Conservation (phyloP, 2,113 vertebrate genomes). For the Lophura nycthemera region DNA sequence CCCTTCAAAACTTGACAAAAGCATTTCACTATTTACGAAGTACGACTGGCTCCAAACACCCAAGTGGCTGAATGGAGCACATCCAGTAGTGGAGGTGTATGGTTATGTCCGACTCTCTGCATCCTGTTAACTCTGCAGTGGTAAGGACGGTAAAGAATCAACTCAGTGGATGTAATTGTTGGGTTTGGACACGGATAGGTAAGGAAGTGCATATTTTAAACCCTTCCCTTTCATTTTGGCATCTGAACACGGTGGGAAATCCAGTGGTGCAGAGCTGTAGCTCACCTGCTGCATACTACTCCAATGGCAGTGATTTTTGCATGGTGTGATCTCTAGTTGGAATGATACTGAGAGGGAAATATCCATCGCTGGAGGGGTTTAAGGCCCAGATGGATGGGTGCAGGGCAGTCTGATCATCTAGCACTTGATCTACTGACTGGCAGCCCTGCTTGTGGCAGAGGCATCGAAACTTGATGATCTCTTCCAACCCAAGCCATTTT, state of each 20-base stretch:
- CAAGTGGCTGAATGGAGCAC: not conserved
- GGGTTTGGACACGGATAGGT: not conserved
- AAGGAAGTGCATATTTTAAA: not conserved
- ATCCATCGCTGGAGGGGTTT: too few relatives aligned
- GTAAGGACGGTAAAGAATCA: not conserved
- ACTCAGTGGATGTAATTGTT: not conserved
- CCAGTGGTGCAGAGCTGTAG: not conserved
- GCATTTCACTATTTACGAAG: not conserved
- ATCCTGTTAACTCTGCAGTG: not conserved
- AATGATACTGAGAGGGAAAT: not conserved
- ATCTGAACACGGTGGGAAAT: not conserved
- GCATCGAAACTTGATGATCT: too few relatives aligned
- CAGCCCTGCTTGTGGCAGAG: too few relatives aligned
- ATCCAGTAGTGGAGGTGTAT: not conserved
- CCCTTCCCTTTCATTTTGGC: not conserved
- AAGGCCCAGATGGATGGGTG: too few relatives aligned
- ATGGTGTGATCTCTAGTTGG: not conserved
- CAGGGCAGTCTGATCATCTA: too few relatives aligned
- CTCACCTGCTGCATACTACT: not conserved
- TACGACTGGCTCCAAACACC: not conserved
- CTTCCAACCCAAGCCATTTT: too few relatives aligned
- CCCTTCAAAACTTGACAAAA: not conserved
- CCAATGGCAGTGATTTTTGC: not conserved
- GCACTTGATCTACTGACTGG: too few relatives aligned
- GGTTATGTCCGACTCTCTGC: not conserved